These are phyloP conservation scores for Eretmocerus hayati DNA, from an alignment of 2,888 invertebrate species.

Conservation along the genomic window DNA sequence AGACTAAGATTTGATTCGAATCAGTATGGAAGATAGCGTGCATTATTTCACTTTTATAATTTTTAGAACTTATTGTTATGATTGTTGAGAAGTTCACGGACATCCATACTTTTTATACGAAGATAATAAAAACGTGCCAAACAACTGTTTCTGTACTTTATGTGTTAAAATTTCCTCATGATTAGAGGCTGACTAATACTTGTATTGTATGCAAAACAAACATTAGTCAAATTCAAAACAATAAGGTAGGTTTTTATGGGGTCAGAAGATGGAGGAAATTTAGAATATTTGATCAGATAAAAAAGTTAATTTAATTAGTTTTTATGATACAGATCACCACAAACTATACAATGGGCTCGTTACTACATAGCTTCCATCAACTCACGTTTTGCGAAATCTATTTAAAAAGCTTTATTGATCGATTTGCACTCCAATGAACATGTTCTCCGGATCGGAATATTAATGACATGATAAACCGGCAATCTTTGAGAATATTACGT, in stretches of 20 bases:
- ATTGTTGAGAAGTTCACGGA: constrained; percentile 13
- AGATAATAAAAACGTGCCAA: constrained; percentile 17
- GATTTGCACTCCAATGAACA: no score
- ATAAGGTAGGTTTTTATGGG: no score
- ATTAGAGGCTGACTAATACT: no score
- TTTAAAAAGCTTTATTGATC: no score
- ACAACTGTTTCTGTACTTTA: constrained; percentile 14
- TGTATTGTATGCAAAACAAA: neutral
- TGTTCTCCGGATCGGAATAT: no score
- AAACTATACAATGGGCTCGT: constrained; percentile 3
- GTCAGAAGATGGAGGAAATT: constrained; percentile 16
- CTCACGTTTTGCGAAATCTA: no score
- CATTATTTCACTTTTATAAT: constrained; percentile 17
- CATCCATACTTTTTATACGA: constrained; percentile 17
- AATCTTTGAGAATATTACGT: no score
- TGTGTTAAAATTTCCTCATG: neutral
- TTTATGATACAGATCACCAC: constrained; percentile 12
- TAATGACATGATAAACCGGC: no score
- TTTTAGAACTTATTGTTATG: constrained; percentile 12
- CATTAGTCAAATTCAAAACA: neutral
- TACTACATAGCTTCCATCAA: no score
- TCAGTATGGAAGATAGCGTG: no score
- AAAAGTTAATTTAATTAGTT: constrained; percentile 19
- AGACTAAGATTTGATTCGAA: no score
- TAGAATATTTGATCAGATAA: constrained; percentile 10